A percentile compares a stretch with the other conserved stretches of the same genome.
These are phyloP conservation scores for Lathamus discolor DNA, from an alignment of 2,113 vertebrate genomes.

Conservation along the genomic window DNA sequence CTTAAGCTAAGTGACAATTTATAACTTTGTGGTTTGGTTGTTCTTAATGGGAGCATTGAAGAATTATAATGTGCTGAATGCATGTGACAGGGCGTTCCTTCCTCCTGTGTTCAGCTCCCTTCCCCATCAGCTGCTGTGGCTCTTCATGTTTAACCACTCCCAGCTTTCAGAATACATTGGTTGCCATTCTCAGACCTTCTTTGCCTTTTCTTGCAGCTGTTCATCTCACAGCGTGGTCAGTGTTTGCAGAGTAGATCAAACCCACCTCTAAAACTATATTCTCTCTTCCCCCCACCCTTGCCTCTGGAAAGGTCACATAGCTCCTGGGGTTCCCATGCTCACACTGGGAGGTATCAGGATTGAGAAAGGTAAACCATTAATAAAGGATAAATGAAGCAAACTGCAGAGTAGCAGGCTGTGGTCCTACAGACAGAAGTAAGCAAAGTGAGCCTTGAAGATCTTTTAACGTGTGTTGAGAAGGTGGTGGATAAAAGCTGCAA, in stretches of 20 bases:
- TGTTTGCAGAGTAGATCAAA: not conserved
- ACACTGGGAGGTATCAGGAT: not conserved
- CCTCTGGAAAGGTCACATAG: not conserved
- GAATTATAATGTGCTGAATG: not conserved
- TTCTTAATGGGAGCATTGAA: slow-evolving; percentile 21
- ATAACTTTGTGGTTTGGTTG: slow-evolving; percentile 24
- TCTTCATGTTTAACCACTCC: not conserved
- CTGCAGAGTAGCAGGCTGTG: not conserved
- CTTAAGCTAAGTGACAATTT: not conserved
- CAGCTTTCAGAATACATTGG: not conserved
- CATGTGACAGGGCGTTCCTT: not conserved
- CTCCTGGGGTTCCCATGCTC: not conserved
- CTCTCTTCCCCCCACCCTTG: fast-evolving
- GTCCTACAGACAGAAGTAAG: not conserved
- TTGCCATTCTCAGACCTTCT: slow-evolving; percentile 61
- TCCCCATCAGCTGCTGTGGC: slow-evolving; percentile 14
- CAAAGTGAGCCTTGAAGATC: not conserved
- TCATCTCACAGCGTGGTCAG: not conserved
- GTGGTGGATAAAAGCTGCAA: not conserved
- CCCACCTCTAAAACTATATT: not conserved
- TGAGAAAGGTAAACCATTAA: not conserved
- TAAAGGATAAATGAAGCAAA: not conserved
- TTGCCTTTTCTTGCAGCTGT: slow-evolving; percentile 19
- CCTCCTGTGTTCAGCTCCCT: not conserved
- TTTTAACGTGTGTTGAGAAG: fast-evolving